Conservation (phyloP, 2,888 invertebrate species). For the Drosophila melanosoma region DNA sequence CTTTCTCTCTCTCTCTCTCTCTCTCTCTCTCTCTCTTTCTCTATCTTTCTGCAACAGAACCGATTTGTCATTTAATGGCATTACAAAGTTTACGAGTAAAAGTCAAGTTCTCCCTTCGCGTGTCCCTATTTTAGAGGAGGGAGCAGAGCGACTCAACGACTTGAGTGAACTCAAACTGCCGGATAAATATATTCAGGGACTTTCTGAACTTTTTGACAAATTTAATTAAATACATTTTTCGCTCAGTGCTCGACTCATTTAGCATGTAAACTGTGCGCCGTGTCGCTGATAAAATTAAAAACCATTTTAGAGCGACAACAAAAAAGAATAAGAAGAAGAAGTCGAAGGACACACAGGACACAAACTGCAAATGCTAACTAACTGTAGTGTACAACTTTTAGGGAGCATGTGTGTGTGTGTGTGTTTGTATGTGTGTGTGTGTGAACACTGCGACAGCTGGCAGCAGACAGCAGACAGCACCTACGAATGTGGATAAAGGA, state of each 20-base stretch:
- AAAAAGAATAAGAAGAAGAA: conserved; percentile 37
- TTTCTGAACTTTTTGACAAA: conserved; percentile 5
- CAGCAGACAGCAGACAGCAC: conserved; percentile 41
- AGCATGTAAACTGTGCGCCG: conserved; percentile 61
- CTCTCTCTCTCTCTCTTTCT: neutral
- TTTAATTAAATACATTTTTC: conserved; percentile 45
- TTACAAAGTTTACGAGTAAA: conserved; percentile 12
- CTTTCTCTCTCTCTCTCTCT: neutral
- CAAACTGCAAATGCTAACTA: conserved; percentile 37
- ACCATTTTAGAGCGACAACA: conserved; percentile 70
- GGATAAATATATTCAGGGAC: conserved; percentile 7
- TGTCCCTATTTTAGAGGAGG: neutral
- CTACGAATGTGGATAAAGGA: conserved; percentile 13
- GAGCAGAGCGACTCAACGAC: neutral
- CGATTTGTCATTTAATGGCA: conserved; percentile 11
- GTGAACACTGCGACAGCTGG: conserved; percentile 47
- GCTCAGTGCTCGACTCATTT: conserved; percentile 66
- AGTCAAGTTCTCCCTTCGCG: neutral
- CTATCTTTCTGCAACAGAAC: neutral
- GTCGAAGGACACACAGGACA: conserved; percentile 12
- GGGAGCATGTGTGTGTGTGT: conserved; percentile 3
- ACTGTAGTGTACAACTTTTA: conserved; percentile 44
- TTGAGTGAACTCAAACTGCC: neutral
- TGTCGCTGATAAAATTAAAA: conserved; percentile 78
- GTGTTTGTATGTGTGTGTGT: conserved; percentile 8